Base-by-base conservation (phyloP, 2,113 vertebrate species). In the Anarhynchus alexandrinus region DNA sequence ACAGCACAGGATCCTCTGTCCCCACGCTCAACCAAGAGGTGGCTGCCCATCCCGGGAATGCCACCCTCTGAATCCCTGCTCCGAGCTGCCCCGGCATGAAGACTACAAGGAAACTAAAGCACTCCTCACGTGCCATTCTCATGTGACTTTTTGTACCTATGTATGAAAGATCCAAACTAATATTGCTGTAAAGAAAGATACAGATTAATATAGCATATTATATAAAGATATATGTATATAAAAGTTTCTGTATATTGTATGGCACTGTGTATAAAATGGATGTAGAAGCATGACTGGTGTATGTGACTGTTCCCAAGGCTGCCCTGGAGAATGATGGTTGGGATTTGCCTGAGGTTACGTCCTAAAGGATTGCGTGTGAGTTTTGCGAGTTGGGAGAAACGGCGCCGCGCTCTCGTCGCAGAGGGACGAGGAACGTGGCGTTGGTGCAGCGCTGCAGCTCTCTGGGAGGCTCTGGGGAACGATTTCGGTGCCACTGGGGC, bases 201-300 rank as follows among this genome's bases (percentile, higher is more conserved):
- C 85, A 97, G 97, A 98, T 98, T 93, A 97, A 98, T 98, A 98
- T 97, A 98, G 96, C 98, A 87, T 96, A 98, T 98, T 98, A 92
- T 98, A 98, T 98, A 98, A 98, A 98, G 98, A 98, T 77, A 84
- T 97, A 97, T 98, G 98, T 98, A 98, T 95, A 98, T 98, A 98
- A 96, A 84, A 64, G 91, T 96, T 97, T 98, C 97, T 98, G 97
- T 98, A 98, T 94, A 97, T 98, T 97, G 96, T 97, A 96, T 94
- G 98, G 96, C 97, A 94, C 98, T 79, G 86, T 98, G 97, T 98
- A 98, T 98, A 98, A 98, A 98, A 84, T 97, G 97, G 73, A 94
- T 94, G 97, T 96, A 94, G 97, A 97, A 96, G 96, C 97, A 86
- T 72, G 43, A 34, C 79, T 92, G 96, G 57, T 59, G 91, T 40